These are phyloP conservation scores for Chrysemys picta DNA, from an alignment of 2,113 vertebrate genomes.

Conservation along the genomic window DNA sequence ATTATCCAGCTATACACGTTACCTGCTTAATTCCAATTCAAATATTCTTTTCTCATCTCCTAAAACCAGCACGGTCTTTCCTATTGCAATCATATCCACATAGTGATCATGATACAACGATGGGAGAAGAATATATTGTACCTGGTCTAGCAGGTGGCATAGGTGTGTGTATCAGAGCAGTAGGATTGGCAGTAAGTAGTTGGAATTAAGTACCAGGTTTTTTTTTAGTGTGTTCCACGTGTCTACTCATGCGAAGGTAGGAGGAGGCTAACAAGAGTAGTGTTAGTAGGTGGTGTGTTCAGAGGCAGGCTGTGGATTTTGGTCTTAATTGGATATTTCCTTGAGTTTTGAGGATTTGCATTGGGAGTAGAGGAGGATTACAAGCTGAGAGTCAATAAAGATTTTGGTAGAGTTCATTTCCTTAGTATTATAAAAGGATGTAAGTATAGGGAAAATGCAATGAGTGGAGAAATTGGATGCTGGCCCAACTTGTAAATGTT, in stretches of 20 bases:
- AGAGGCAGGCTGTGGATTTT: slow-evolving; percentile 32
- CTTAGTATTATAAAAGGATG: slow-evolving; percentile 53
- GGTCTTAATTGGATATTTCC: slow-evolving; percentile 57
- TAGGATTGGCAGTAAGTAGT: background rate
- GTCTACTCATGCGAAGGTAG: slow-evolving; percentile 20
- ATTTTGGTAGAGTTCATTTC: slow-evolving; percentile 32
- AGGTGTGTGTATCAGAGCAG: background rate
- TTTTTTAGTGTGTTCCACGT: background rate
- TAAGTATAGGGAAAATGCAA: slow-evolving; percentile 51
- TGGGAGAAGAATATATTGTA: background rate
- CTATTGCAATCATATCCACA: background rate
- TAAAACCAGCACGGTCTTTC: background rate
- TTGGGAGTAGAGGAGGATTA: slow-evolving; percentile 52
- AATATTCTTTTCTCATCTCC: background rate
- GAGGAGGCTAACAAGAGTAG: background rate
- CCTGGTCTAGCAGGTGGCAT: background rate
- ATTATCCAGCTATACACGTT: background rate
- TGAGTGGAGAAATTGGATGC: slow-evolving; percentile 36
- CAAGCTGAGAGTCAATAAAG: background rate
- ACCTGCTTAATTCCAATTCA: background rate
- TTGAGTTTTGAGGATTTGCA: slow-evolving; percentile 51
- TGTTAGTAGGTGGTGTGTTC: background rate
- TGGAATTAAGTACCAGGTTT: slow-evolving; percentile 4
- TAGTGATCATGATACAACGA: background rate
- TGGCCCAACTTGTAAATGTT: slow-evolving; percentile 45